A percentile compares a stretch with the other conserved stretches of the same genome.
These are phyloP conservation scores for Maniola hyperantus DNA, from an alignment of 2,888 invertebrate species.

Conservation along the genomic window DNA sequence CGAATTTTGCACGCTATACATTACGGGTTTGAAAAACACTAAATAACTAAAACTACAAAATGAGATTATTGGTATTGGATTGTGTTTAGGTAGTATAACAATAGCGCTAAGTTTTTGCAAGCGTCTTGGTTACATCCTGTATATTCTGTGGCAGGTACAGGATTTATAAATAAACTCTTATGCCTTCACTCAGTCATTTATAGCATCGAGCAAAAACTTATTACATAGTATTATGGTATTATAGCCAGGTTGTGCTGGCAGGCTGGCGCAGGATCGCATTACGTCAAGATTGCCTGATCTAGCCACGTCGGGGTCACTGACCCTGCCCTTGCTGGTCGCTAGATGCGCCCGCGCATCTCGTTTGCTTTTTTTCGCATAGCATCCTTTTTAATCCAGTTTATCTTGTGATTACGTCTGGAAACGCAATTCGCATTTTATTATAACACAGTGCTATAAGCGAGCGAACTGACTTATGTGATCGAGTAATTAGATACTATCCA, in stretches of 20 bases:
- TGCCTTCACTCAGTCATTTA: slow-evolving; percentile 15
- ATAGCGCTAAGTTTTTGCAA: too few species aligned
- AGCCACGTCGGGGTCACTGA: slow-evolving; percentile 36
- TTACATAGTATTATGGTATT: slow-evolving; percentile 27
- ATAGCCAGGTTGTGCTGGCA: slow-evolving; percentile 2
- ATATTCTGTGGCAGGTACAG: too few species aligned
- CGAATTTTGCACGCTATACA: too few species aligned
- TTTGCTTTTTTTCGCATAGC: slow-evolving; percentile 36
- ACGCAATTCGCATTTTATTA: slow-evolving; percentile 27
- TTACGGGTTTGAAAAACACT: too few species aligned
- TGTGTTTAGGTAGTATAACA: too few species aligned
- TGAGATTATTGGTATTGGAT: too few species aligned
- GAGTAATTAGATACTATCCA: slow-evolving; percentile 32
- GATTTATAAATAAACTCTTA: slow-evolving; percentile 14
- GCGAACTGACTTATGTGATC: slow-evolving; percentile 25
- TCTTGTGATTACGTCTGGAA: slow-evolving; percentile 33
- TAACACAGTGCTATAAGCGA: slow-evolving; percentile 8
- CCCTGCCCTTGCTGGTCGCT: slow-evolving; percentile 32
- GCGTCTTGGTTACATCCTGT: too few species aligned
- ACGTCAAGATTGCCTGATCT: slow-evolving; percentile 37
- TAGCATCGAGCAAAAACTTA: slow-evolving; percentile 21
- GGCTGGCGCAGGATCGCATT: slow-evolving; percentile 24
- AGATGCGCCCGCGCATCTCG: slow-evolving; percentile 38
- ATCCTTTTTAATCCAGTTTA: slow-evolving; percentile 35
- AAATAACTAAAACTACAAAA: too few species aligned